phyloP scores from a whole-genome alignment of 2,797 vertebrate genomes.

The Coranthus polyacanthus region DNA sequence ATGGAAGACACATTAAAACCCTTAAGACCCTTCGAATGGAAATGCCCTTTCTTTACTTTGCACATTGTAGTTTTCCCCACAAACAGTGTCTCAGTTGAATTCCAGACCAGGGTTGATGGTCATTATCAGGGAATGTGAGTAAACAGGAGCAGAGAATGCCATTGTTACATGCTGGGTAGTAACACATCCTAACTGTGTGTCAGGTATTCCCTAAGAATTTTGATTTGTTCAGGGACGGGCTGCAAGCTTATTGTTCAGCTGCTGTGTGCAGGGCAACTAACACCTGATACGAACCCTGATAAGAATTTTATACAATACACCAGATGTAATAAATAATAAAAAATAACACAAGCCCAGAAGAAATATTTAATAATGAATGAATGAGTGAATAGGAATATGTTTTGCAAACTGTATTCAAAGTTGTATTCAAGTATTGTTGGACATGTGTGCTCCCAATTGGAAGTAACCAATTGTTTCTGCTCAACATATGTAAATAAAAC shows the following conservation, averaged over 20 bases:
- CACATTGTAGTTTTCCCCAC: slow-evolving; percentile 5
- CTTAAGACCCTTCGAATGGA: too few species aligned
- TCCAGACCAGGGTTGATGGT: slow-evolving; percentile 37
- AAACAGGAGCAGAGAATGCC: slow-evolving; percentile 60
- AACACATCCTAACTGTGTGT: slow-evolving; percentile 10
- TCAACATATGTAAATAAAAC: slow-evolving; percentile 29
- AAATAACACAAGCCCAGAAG: neutral
- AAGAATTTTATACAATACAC: neutral
- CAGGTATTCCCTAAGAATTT: slow-evolving; percentile 59
- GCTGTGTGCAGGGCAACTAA: neutral
- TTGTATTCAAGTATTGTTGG: neutral
- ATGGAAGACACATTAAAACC: neutral
- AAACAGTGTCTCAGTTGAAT: slow-evolving; percentile 44
- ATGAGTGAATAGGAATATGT: neutral
- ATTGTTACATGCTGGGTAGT: slow-evolving; percentile 13
- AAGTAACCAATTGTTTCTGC: neutral
- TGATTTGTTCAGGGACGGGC: neutral
- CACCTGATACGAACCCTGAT: neutral
- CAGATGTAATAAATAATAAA: too few species aligned
- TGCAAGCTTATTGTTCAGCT: neutral
- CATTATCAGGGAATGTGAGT: slow-evolving; percentile 65
- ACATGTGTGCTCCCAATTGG: neutral
- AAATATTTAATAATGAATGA: neutral
- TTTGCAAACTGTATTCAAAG: neutral
- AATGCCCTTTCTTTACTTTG: neutral